A percentile compares a stretch with the other conserved stretches of the same genome.
Evolutionary conservation across 2,888 invertebrate species (phyloP).

Genomic region (Nemotelus pantherinus): DNA sequence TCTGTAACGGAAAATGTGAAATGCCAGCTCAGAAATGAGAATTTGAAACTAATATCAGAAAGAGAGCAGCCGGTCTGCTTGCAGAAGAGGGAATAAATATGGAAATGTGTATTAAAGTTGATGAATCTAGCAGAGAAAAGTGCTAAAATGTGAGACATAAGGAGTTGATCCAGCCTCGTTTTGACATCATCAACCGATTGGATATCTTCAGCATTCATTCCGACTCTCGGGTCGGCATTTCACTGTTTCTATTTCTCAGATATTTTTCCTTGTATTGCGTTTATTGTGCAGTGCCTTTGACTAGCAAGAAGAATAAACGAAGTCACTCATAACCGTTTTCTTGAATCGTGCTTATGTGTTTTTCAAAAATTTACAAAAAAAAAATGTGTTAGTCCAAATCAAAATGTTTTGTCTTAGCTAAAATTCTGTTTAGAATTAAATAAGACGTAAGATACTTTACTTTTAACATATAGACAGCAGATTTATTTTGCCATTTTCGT

Average conservation of each 20-base stretch:
- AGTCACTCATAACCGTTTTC: too few species aligned
- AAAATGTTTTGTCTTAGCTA: not conserved
- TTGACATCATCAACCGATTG: too few species aligned
- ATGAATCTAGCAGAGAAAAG: not conserved
- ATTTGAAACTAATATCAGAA: not conserved
- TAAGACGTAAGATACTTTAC: conserved; percentile 42
- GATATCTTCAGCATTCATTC: not conserved
- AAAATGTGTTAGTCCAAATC: not conserved
- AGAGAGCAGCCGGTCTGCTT: conserved; percentile 26
- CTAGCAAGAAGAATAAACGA: too few species aligned
- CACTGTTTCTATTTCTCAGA: not conserved
- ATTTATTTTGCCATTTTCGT: conserved; percentile 41
- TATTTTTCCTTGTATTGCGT: too few species aligned
- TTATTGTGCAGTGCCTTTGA: too few species aligned
- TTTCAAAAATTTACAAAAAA: too few species aligned
- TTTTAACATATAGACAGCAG: conserved; percentile 48
- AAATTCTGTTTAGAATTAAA: not conserved
- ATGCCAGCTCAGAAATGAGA: not conserved
- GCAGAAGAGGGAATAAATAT: not conserved
- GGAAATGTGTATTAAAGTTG: not conserved
- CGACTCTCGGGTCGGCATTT: not conserved
- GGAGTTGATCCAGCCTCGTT: not conserved
- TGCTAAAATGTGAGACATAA: not conserved
- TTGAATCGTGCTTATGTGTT: too few species aligned
- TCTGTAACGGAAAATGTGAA: conserved; percentile 8